Evolutionary conservation across 2,888 invertebrate genomes (phyloP), one percentile per base, ranked within the genome.

Genomic region (Parelbella ahira): DNA sequence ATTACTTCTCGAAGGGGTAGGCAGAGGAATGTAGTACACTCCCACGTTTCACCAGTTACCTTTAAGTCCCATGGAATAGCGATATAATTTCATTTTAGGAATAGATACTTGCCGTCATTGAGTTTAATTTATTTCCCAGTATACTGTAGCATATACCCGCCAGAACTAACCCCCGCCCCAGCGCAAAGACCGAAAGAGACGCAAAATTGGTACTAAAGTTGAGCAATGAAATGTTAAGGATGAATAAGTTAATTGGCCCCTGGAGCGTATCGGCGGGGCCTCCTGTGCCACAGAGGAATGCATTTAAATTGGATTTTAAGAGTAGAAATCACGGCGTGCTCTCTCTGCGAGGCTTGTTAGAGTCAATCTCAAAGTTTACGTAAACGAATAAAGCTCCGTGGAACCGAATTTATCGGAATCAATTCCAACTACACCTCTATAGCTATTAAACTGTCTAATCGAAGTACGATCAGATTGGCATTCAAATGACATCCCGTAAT

Each of bases 291-390:
- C 84, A 83, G 83, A 84, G 87, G 86, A 87, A 87, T 87, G 86
- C 87, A 87, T 87, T 87, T 87, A 87, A 87, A 87, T 87, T 86
- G 86, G 86, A 84, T 86, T 87, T 86, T 87, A 87, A 86, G 87
- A 86, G 83, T 80, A 82, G 84, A 84, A 87, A 87, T 86, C 86
- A 83, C 82, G 76, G 66, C 71, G 75, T 63, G 62, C 70, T 64
- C 75, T 73, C 70, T 71, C 69, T 15, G 4, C 64, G 68, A 68
- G 80, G 78, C 86, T 84, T 84, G 84, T 86, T 87, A 83, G 76
- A 82, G 77, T 77, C 83, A 82, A 84, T 83, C 83, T 82, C 82
- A 73, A 83, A 86, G 79, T 86, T 87, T 80, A 81, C 83, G 83
- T 84, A 84, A 84, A 84, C 83, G 83, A 82, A 83, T 81, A 81